phyloP scores from a whole-genome alignment of 2,888 invertebrate species.

The Trichacis sp. region DNA sequence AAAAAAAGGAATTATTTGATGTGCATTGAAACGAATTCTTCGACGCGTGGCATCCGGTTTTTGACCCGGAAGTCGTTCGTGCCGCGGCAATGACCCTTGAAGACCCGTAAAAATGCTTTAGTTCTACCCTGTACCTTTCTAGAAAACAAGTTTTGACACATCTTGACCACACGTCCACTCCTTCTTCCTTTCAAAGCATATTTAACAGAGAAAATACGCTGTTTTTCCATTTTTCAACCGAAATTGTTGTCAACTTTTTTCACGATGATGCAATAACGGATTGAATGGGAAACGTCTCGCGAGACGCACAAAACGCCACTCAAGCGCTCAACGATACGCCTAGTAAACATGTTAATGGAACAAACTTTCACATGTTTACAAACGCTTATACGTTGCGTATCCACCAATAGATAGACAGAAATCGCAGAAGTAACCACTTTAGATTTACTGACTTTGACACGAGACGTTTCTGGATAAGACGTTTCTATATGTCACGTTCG shows the following conservation, averaged over 20 bases:
- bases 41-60: conserved; percentile 58
- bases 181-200: no score
- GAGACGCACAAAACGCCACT: conserved; percentile 65
- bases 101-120: conserved; percentile 46
- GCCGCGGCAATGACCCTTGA: conserved; percentile 48
- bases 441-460: conserved; percentile 45
- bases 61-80: conserved; percentile 56
- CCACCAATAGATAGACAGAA: conserved; percentile 31
- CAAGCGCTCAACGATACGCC: conserved; percentile 56
- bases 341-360: conserved; percentile 67
- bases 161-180: conserved; percentile 63
- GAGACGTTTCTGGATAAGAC: conserved; percentile 50
- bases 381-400: conserved; percentile 48
- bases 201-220: no score
- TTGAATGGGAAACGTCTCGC: no score
- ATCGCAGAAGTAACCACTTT: conserved; percentile 45
- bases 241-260: no score
- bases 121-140: conserved; percentile 35
- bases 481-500: conserved; percentile 32
- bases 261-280: no score
- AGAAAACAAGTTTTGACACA: conserved; percentile 65
- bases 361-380: conserved; percentile 45
- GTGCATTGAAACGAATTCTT: no score
- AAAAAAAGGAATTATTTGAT: no score
- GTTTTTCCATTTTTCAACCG: no score